These are phyloP conservation scores for Uropsilus gracilis DNA, from an alignment of 2,113 vertebrate genomes.

Conservation along the genomic window DNA sequence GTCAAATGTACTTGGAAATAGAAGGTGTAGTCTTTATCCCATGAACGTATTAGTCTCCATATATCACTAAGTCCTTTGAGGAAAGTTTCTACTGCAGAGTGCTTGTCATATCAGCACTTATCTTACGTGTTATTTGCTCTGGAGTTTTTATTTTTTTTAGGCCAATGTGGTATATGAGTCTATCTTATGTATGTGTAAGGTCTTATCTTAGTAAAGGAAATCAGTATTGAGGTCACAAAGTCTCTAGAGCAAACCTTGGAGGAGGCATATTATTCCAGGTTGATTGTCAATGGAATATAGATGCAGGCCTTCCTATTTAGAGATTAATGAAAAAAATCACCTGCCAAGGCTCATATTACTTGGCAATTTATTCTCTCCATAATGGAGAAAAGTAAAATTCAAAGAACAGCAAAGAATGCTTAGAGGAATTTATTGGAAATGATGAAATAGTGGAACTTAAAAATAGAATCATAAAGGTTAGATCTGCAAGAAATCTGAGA, in stretches of 20 bases:
- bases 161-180: slow-evolving; percentile 7
- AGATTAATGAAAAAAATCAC: slow-evolving; percentile 52
- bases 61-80: slow-evolving; percentile 34
- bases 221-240: slow-evolving; percentile 12
- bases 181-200: slow-evolving; percentile 1
- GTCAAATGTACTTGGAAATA: slow-evolving; percentile 66
- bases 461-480: slow-evolving; percentile 48
- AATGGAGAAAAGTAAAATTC: slow-evolving; percentile 49
- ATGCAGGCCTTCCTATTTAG: slow-evolving; percentile 19
- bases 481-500: slow-evolving; percentile 3
- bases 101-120: slow-evolving; percentile 68
- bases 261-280: neutral
- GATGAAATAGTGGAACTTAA: slow-evolving; percentile 26
- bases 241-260: slow-evolving; percentile 37
- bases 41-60: slow-evolving; percentile 48
- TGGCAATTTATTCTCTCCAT: slow-evolving; percentile 30
- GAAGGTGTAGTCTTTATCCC: slow-evolving; percentile 36
- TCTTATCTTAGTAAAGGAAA: neutral
- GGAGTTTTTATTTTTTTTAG: slow-evolving; percentile 58
- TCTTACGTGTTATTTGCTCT: slow-evolving; percentile 57
- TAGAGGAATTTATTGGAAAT: slow-evolving; percentile 27
- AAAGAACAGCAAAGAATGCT: slow-evolving; percentile 12
- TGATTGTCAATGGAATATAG: slow-evolving; percentile 20
- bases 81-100: slow-evolving; percentile 40
- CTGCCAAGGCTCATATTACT: neutral